phyloP scores from a whole-genome alignment of 2,888 invertebrate genomes.

The Eilema griseolum region DNA sequence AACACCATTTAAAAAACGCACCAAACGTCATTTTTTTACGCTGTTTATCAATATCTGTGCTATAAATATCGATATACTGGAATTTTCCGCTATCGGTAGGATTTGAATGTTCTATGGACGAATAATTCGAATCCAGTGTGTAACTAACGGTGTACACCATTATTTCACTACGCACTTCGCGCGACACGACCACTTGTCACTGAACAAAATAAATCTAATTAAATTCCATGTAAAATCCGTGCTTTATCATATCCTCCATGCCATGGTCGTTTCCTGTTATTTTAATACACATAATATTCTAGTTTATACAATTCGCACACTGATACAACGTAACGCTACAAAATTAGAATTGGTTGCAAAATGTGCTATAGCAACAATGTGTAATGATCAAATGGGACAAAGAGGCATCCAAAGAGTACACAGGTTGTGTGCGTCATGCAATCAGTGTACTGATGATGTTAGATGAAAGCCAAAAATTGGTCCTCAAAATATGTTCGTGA shows the following conservation, averaged over 20 bases:
- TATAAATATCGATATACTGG: conserved; percentile 72
- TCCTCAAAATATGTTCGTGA: not conserved
- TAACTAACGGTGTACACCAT: conserved; percentile 65
- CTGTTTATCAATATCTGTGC: conserved; percentile 49
- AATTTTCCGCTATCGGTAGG: conserved; percentile 56
- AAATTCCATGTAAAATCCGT: conserved; percentile 70
- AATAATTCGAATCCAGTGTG: conserved; percentile 64
- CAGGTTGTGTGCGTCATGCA: conserved; percentile 37
- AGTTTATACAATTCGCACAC: conserved; percentile 30
- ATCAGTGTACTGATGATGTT: not conserved
- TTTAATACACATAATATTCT: conserved; percentile 40
- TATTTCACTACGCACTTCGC: conserved; percentile 43
- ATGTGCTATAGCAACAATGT: conserved; percentile 30
- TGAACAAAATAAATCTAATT: conserved; percentile 62
- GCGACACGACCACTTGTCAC: conserved; percentile 63
- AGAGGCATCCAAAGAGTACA: conserved; percentile 33
- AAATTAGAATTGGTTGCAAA: conserved; percentile 57
- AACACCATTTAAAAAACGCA: conserved; percentile 61
- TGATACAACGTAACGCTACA: conserved; percentile 64
- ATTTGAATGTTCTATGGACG: conserved; percentile 64
- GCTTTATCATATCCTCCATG: conserved; percentile 78
- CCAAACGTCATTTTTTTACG: conserved; percentile 58
- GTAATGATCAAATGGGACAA: conserved; percentile 34
- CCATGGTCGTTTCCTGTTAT: conserved; percentile 79
- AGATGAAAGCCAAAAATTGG: not conserved